These are phyloP conservation scores for Eupeodes latifasciatus DNA, from an alignment of 2,888 invertebrate genomes.

Conservation along the genomic window DNA sequence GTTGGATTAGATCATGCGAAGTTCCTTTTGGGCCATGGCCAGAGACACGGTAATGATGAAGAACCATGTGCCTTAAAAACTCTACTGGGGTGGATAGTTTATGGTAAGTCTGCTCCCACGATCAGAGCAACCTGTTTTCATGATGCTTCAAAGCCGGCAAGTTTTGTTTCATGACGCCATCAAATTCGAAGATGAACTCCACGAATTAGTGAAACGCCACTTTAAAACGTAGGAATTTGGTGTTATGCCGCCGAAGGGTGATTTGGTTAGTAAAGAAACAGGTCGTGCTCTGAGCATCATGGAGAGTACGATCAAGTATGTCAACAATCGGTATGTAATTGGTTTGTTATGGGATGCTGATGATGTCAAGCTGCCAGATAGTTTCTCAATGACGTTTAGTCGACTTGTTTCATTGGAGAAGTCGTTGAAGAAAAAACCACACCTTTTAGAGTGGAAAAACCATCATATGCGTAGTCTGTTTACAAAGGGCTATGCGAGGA, in stretches of 20 bases:
- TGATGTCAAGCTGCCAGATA: constrained; percentile 26
- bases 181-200: constrained; percentile 36
- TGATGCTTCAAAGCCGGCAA: constrained; percentile 7
- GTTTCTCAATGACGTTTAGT: constrained; percentile 15
- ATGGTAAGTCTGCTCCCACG: constrained; percentile 26
- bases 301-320: constrained; percentile 18
- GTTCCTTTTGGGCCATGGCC: constrained; percentile 37
- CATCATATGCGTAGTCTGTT: constrained; percentile 10
- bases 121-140: background rate
- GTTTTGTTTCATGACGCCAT: constrained; percentile 49
- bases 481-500: constrained; percentile 47
- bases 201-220: constrained; percentile 33
- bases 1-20: constrained; percentile 51
- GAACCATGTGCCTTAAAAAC: constrained; percentile 41
- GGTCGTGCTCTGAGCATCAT: constrained; percentile 23
- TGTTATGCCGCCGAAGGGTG: constrained; percentile 24
- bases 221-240: constrained; percentile 37
- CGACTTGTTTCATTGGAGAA: background rate
- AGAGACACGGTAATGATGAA: constrained; percentile 32
- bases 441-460: constrained; percentile 5
- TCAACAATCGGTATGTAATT: constrained; percentile 12
- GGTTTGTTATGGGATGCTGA: constrained; percentile 32
- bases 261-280: constrained; percentile 10
- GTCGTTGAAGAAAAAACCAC: constrained; percentile 37
- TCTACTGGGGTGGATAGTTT: constrained; percentile 53